Evolutionary conservation across 2,888 invertebrate species (phyloP), one percentile per base, ranked within the genome.

Genomic region (Morpho achilles): DNA sequence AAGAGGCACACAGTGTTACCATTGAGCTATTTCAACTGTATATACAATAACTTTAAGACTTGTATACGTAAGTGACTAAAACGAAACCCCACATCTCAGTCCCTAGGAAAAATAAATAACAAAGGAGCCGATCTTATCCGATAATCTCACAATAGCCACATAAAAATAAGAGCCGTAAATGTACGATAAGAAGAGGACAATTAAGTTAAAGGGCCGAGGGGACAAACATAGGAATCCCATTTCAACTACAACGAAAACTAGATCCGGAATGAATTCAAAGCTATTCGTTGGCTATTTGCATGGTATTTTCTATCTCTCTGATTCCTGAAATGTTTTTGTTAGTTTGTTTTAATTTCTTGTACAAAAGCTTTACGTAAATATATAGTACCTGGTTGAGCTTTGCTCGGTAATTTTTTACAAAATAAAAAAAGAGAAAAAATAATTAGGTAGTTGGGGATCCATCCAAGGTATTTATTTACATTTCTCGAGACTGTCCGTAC

Each of bases 181-280:
- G 61, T 41, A 43, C 50, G 66, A 67, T 67, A 63, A 65, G 62
- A 63, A 58, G 57, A 44, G 43, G 62, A 64, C 65, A 67, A 68
- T 67, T 67, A 65, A 66, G 66, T 65, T 63, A 63, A 66, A 58
- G 62, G 59, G 57, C 47, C 56, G 47, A 52, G 51, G 58, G 58
- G 56, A 62, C 61, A 53, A 63, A 64, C 63, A 59, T 50, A 57
- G 56, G 56, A 66, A 58, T 49, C 56, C 61, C 62, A 64, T 63
- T 65, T 63, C 47, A 56, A 45, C 56, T 45, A 56, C 56, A 58
- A 50, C 58, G 48, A 44, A 45, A 22, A 40, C 54, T 51, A 54
- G 40, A 53, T 39, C 43, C 50, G 39, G 54, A 43, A 46, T 58
- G 42, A 53, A 47, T 53, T 53, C 39, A 47, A 42, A 16, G 41